Percentiles rank a stretch among this genome's conserved stretches.
Evolutionary conservation across 92 coral and sea anemone species (phyloP).

Genomic region (Palythoa grandiflora): DNA sequence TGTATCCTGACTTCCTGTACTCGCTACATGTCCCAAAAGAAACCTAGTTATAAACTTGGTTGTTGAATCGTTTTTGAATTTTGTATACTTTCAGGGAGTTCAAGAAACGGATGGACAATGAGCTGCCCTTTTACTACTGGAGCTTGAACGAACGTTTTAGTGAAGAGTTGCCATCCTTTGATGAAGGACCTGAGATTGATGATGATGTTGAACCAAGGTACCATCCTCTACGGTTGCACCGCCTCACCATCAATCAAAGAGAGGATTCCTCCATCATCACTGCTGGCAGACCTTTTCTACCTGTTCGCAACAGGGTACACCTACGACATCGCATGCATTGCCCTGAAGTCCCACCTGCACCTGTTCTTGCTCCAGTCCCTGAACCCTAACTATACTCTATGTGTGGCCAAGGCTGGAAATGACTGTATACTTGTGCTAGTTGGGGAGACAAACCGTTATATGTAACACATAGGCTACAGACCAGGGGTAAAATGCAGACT

Average conservation of each 20-base stretch:
- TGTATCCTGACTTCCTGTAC: too few species aligned
- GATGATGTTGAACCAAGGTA: constrained; percentile 22
- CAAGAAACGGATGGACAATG: not conserved
- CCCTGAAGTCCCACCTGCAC: constrained; percentile 42
- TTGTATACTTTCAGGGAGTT: too few species aligned
- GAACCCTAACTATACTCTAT: too few species aligned
- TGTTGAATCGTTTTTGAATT: too few species aligned
- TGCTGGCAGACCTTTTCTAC: constrained; percentile 42
- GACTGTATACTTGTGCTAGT: too few species aligned
- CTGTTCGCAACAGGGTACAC: constrained; percentile 44
- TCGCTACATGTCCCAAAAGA: too few species aligned
- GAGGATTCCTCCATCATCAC: constrained; percentile 52
- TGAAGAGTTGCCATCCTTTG: constrained; percentile 46
- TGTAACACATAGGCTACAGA: too few species aligned
- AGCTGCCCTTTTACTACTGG: constrained; percentile 17
- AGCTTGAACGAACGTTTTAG: constrained; percentile 29
- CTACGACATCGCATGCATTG: constrained; percentile 42
- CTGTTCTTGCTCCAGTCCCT: constrained; percentile 5
- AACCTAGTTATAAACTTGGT: too few species aligned
- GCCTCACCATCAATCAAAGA: constrained; percentile 38
- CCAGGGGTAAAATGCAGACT: too few species aligned
- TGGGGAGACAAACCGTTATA: too few species aligned
- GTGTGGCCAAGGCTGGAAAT: too few species aligned
- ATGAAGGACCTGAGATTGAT: constrained; percentile 38
- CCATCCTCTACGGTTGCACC: constrained; percentile 55